Percentiles rank a stretch among this genome's conserved stretches.
phyloP scores from a whole-genome alignment of 2,113 vertebrate species.

The Phrynosoma platyrhinos region DNA sequence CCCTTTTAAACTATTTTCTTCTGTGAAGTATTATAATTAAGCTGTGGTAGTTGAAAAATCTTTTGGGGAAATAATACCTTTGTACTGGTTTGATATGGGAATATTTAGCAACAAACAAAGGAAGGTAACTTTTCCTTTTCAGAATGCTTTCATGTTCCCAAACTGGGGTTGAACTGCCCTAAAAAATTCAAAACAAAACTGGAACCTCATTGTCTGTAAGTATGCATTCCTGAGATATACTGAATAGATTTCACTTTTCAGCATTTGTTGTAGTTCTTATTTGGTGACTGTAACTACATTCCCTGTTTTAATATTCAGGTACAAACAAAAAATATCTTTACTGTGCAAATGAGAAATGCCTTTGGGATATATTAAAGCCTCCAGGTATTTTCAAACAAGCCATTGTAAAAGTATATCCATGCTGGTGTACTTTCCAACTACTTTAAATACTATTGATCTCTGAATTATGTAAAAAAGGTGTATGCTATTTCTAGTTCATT shows the following conservation, averaged over 20 bases:
- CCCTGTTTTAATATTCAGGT: slow-evolving; percentile 75
- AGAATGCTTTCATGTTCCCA: slow-evolving; percentile 56
- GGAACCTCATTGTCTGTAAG: slow-evolving; percentile 41
- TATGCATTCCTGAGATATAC: slow-evolving; percentile 58
- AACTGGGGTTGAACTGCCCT: slow-evolving; percentile 61
- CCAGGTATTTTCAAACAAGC: slow-evolving; percentile 76
- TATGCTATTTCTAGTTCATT: slow-evolving; percentile 68
- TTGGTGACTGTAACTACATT: slow-evolving; percentile 62
- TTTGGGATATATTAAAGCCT: slow-evolving; percentile 76
- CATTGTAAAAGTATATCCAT: slow-evolving; percentile 69
- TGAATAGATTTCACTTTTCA: slow-evolving; percentile 64
- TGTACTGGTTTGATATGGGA: slow-evolving; percentile 31
- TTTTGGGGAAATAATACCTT: slow-evolving; percentile 30
- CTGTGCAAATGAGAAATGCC: slow-evolving; percentile 81
- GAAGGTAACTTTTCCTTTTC: slow-evolving; percentile 45
- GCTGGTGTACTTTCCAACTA: slow-evolving; percentile 70
- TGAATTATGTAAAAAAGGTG: slow-evolving; percentile 71
- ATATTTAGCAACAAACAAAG: slow-evolving; percentile 27
- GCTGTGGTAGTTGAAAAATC: slow-evolving; percentile 7
- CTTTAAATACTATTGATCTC: slow-evolving; percentile 81
- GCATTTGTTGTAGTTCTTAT: slow-evolving; percentile 71
- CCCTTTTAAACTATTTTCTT: slow-evolving; percentile 12
- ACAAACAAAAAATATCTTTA: slow-evolving; percentile 78
- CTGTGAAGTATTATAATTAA: slow-evolving; percentile 25
- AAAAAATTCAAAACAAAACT: slow-evolving; percentile 60